phyloP scores from a whole-genome alignment of 2,113 vertebrate genomes.

The Tamias sibiricus region DNA sequence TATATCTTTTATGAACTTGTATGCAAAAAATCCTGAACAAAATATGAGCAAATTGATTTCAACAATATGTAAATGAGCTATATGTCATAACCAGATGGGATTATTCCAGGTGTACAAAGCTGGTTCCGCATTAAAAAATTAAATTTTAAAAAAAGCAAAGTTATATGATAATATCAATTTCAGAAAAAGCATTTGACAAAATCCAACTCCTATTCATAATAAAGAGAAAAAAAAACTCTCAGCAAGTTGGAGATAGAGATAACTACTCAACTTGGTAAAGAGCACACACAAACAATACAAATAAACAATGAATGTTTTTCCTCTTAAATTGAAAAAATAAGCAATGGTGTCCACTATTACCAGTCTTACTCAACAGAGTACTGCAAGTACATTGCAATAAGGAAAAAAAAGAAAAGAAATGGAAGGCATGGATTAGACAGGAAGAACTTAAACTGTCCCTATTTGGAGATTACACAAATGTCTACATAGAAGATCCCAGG shows the following conservation, averaged over 20 bases:
- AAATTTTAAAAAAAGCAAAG: neutral
- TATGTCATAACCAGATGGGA: neutral
- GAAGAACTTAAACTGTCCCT: neutral
- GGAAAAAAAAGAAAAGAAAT: slow-evolving; percentile 23
- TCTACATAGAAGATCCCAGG: neutral
- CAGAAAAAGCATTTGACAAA: neutral
- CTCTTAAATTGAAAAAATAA: neutral
- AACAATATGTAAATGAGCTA: neutral
- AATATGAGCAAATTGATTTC: neutral
- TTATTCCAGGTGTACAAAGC: neutral
- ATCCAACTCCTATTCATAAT: neutral
- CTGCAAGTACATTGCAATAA: neutral
- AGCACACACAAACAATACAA: neutral
- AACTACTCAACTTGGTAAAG: neutral
- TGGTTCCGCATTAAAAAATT: neutral
- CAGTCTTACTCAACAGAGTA: neutral
- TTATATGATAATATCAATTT: neutral
- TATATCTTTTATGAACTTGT: neutral
- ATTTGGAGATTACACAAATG: neutral
- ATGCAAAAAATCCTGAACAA: neutral
- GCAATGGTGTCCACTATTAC: neutral
- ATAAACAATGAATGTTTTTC: neutral
- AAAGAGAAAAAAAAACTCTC: neutral
- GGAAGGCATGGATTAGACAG: neutral
- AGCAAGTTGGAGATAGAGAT: neutral